Base-by-base conservation (phyloP, 2,888 invertebrate genomes). In the Acanthopleura granulata region DNA sequence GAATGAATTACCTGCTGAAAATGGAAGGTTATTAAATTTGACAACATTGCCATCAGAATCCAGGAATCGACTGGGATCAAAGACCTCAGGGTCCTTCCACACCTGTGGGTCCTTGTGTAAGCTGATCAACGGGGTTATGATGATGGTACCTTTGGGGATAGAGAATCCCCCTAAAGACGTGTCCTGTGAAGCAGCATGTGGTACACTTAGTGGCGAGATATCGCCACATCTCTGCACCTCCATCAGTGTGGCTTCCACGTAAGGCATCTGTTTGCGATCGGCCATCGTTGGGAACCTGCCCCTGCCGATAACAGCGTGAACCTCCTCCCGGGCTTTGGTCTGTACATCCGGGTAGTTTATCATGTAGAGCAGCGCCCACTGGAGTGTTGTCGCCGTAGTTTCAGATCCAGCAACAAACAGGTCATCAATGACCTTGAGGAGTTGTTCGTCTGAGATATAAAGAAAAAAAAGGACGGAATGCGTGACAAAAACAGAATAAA, bases 351-450 rank as follows among this genome's bases (percentile, higher is more conserved):
- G 84, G 57, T 81, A 82, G n/a, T 73, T 71, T 11, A 85, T 81
- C 81, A 86, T 82, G 75, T 83, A 85, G 18, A 87, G 76, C 25
- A 87, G 75, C 1, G 81, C 80, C 87, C 85, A 87, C 72, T 83
- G 80, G 0, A 87, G 74, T 29, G 84, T 82, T 22, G 84, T 87
- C 4, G 83, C 84, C 0, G 86, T 85, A 6, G 87, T 86, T 66
- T 87, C 87, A 1, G 85, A 84, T 16, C 87, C 86, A 6, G 83
- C 87, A 71, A 84, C 78, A 49, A 87, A 85, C 62, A 87, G 75
- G 72, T 87, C 87, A 0, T 84, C 83, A 9, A 87, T 84, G n/a
- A 22, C 22, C 22, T 57, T 57, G n/a, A 57, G n/a, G 4, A 57
- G 57, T 57, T 57, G n/a, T n/a, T 57, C 57, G 12, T 57, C 57